Evolutionary conservation across 1,140 invertebrate genomes (phyloP).

Genomic region (Nautilus pompilius): DNA sequence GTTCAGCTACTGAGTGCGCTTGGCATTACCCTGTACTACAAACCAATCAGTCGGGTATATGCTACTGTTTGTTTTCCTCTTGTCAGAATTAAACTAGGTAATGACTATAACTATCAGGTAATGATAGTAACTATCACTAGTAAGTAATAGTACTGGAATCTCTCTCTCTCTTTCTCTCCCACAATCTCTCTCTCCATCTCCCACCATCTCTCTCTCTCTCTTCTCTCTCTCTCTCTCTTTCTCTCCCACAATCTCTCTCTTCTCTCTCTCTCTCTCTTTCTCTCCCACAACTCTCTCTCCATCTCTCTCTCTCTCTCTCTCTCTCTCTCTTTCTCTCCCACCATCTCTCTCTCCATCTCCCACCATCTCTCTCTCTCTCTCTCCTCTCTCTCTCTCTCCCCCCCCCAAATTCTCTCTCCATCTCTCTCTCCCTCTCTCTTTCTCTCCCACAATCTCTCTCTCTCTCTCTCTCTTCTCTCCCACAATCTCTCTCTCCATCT

Average conservation of each 20-base stretch:
- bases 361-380: slow-evolving; percentile 6
- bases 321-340: slow-evolving; percentile 1
- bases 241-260: background rate
- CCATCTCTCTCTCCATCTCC: background rate
- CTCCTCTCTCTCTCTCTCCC: slow-evolving; percentile 7
- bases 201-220: background rate
- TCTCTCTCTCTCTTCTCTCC: slow-evolving; percentile 5
- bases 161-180: slow-evolving; percentile 2
- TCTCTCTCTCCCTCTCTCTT: background rate
- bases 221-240: background rate
- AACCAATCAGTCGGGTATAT: too few relatives aligned
- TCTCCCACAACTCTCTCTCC: too few relatives aligned
- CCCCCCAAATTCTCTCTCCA: background rate
- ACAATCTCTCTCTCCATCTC: slow-evolving; percentile 3
- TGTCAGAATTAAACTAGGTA: background rate
- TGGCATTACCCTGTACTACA: too few relatives aligned
- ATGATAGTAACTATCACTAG: background rate
- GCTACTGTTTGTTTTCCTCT: too few relatives aligned
- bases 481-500: slow-evolving; percentile 1
- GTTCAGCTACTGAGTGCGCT: too few relatives aligned
- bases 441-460: background rate
- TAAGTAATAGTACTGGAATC: background rate
- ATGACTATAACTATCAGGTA: background rate
- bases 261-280: slow-evolving; percentile 3
- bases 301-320: background rate